Evolutionary conservation across 2,797 vertebrate species (phyloP), one percentile per base, ranked within the genome.

Genomic region (Mus caroli): DNA sequence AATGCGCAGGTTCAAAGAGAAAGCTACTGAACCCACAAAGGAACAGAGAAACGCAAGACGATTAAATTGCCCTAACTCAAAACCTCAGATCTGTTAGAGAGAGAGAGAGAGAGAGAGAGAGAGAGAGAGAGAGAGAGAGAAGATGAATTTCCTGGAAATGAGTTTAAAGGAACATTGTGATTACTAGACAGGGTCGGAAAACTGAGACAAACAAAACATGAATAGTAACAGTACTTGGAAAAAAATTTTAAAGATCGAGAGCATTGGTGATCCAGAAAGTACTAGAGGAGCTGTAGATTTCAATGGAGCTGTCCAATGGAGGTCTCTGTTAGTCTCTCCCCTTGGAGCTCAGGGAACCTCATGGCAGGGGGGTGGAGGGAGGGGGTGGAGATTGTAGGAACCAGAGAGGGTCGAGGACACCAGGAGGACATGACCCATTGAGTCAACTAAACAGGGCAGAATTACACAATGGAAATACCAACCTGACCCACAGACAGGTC

Each of bases 1-100:
- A 79, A 87, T 31, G n/a, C 34, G 14, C 3, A 37, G 34, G 92
- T 37, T 0, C 40, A 22, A 88, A 93, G 15, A 64, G 19, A 86
- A 58, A 90, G 58, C 54, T 76, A 75, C 1, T 37, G 84, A 34
- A 17, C n/a, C 52, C 78, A 92, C 10, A 26, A 67, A 93, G 67
- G 71, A 94, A 94, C 52, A 92, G 60, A 69, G 40, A 90, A 85
- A 95, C n/a, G 34, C 15, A 50, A 52, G 1, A 10, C 52, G 79
- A n/a, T 75, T 31, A 62, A 92, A 91, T 64, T 6, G 15, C n/a
- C 31, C 58, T 11, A 77, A 93, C 46, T 92, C 69, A 56, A 86
- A 93, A 92, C 60, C 22, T 75, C 17, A 71, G 31, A 84, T 91
- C 15, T 67, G 31, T 46, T 43, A 43, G 43, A 43, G 43, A 43